A percentile compares a stretch with the other conserved stretches of the same genome.
phyloP scores from a whole-genome alignment of 2,888 invertebrate genomes.

The Stenurella melanura region DNA sequence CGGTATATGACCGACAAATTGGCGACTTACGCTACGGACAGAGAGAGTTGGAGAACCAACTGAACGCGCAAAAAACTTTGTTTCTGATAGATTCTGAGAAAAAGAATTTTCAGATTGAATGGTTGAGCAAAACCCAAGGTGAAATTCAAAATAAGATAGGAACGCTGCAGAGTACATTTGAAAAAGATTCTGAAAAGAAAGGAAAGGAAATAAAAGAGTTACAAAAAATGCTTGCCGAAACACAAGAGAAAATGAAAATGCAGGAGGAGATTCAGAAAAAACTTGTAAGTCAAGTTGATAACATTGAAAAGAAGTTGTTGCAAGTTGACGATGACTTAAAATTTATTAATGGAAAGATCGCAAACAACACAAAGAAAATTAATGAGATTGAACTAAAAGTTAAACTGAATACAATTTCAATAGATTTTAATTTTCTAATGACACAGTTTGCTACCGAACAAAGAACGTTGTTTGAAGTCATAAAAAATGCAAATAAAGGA shows the following conservation, averaged over 20 bases:
- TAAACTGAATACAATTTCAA: conserved; percentile 33
- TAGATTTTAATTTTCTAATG: conserved; percentile 35
- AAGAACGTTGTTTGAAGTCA: conserved; percentile 27
- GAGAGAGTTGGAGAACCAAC: conserved; percentile 32
- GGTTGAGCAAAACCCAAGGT: conserved; percentile 24
- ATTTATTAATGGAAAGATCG: conserved; percentile 15
- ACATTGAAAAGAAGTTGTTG: conserved; percentile 24
- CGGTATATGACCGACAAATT: conserved; percentile 22
- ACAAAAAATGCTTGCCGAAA: conserved; percentile 28
- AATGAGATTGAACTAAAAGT: not conserved
- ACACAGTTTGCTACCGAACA: conserved; percentile 34
- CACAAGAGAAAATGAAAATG: conserved; percentile 24
- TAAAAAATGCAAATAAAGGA: conserved; percentile 38
- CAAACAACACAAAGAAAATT: conserved; percentile 25
- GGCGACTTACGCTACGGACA: conserved; percentile 19
- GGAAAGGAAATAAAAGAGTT: conserved; percentile 39
- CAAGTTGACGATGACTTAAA: conserved; percentile 18
- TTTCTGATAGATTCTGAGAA: conserved; percentile 38
- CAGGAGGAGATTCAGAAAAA: conserved; percentile 26
- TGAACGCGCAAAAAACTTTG: conserved; percentile 32
- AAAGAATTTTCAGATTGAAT: conserved; percentile 32
- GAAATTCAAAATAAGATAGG: conserved; percentile 27
- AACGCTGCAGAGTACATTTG: conserved; percentile 9
- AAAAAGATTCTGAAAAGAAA: conserved; percentile 35
- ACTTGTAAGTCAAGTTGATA: conserved; percentile 21